These are phyloP conservation scores for Odontamblyopus lacepedii DNA, from an alignment of 2,797 vertebrate genomes.

Conservation along the genomic window DNA sequence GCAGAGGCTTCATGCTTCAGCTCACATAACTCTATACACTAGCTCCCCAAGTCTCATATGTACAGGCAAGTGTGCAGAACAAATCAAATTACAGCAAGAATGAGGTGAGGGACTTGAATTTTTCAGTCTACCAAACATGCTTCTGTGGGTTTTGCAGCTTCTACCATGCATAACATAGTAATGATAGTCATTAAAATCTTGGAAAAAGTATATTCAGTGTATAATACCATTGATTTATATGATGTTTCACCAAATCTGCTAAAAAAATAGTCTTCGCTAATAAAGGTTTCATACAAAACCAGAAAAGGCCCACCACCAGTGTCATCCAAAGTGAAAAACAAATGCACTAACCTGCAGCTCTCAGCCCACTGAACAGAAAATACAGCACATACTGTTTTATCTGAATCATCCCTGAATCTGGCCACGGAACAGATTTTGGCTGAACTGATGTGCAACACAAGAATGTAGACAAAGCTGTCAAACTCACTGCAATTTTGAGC, in stretches of 20 bases:
- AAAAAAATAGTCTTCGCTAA: background rate
- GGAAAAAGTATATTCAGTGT: background rate
- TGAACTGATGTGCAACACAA: background rate
- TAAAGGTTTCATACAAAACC: background rate
- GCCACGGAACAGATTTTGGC: background rate
- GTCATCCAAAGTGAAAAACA: background rate
- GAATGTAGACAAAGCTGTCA: background rate
- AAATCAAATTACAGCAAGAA: constrained; percentile 16
- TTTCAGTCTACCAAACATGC: constrained; percentile 15
- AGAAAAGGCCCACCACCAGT: background rate
- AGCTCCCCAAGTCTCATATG: background rate
- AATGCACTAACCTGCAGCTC: background rate
- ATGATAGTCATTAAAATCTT: background rate
- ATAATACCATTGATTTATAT: too few relatives aligned
- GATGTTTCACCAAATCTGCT: too few relatives aligned
- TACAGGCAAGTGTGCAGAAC: constrained; percentile 23
- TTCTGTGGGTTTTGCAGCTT: constrained; percentile 35
- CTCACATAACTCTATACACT: constrained; percentile 7
- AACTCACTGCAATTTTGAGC: background rate
- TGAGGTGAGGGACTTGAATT: constrained; percentile 12
- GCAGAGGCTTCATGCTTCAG: constrained; percentile 19
- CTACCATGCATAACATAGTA: constrained; percentile 43
- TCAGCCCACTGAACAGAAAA: background rate
- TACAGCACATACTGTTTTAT: constrained; percentile 5
- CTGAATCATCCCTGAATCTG: background rate